Evolutionary conservation across 2,888 invertebrate species (phyloP), one percentile per base, ranked within the genome.

Genomic region (Clistopyga incitator): DNA sequence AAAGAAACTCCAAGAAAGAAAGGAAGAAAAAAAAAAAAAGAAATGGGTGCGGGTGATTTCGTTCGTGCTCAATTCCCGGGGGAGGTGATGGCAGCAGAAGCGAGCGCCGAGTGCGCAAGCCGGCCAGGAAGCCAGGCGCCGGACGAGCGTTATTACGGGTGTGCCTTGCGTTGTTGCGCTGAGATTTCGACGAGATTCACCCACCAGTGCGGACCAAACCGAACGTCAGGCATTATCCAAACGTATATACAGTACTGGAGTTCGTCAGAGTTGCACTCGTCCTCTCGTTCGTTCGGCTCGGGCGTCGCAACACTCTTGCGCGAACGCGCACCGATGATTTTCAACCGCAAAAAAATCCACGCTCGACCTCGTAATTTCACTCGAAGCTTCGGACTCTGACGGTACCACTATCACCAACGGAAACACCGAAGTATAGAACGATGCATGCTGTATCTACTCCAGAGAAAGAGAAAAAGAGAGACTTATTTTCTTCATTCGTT

Each of bases 121-220:
- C 34, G 70, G 54, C 78, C 84, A 84, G 81, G 81, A 84, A 84
- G 81, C 70, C 78, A 74, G 77, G 78, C 77, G 72, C 83, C 84
- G 84, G 84, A 78, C 81, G 78, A 81, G 74, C 84, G 70, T 84
- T 81, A 84, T 84, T 84, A 84, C 84, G 84, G 78, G 70, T 84
- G 84, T 70, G 84, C 78, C 78, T 52, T 70, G 20, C 59, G 68
- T 78, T 81, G 68, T 78, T 81, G 72, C 64, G 71, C 74, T 45
- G 77, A 81, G 81, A 84, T 84, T 81, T 81, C 84, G 80, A 78
- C 70, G 78, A 81, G 80, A 84, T 84, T 84, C 84, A 75, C 84
- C 75, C 81, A 78, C 81, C 42, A 78, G 59, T 65, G 54, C 71
- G 59, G 15, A 38, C 71, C 71, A 18, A 77, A 81, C 78, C 74